Percentiles rank a stretch among this genome's conserved stretches.
These are phyloP conservation scores for Piezodorus guildinii DNA, from an alignment of 1,140 invertebrate species.

Conservation along the genomic window DNA sequence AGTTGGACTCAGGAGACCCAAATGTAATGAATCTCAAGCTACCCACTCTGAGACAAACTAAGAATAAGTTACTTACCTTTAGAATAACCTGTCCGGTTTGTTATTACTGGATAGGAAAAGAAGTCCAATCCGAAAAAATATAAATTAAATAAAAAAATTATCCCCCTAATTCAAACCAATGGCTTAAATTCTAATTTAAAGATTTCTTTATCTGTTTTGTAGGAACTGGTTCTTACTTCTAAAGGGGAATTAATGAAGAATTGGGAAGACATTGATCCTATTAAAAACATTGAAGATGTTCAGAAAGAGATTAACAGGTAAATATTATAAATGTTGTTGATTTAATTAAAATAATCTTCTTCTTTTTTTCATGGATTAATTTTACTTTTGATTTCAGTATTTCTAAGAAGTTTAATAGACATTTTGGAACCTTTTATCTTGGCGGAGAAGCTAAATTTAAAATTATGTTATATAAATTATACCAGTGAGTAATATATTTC, in stretches of 20 bases:
- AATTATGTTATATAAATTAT: neutral
- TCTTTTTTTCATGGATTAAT: neutral
- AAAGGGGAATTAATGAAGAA: conserved; percentile 20
- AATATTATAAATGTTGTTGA: neutral
- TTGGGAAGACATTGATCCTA: conserved; percentile 15
- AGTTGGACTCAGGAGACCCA: too few relatives aligned
- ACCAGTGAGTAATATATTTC: neutral
- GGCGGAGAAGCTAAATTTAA: conserved; percentile 1
- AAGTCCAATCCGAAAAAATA: too few relatives aligned
- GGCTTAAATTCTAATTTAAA: too few relatives aligned
- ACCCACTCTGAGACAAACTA: too few relatives aligned
- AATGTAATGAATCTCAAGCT: too few relatives aligned
- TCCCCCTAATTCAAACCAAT: too few relatives aligned
- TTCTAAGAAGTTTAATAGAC: conserved; percentile 12
- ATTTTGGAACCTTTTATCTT: conserved; percentile 1
- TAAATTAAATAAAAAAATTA: too few relatives aligned
- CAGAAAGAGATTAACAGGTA: conserved; percentile 4
- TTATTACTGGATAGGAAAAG: too few relatives aligned
- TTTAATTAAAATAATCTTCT: neutral
- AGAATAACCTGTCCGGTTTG: too few relatives aligned
- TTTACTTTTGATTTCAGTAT: conserved; percentile 2
- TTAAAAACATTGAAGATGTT: conserved; percentile 18
- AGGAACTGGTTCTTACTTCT: conserved; percentile 15
- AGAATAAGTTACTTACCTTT: too few relatives aligned
- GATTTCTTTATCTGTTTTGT: neutral